phyloP scores from a whole-genome alignment of 2,797 vertebrate genomes.

The Coracias cyanogaster region DNA sequence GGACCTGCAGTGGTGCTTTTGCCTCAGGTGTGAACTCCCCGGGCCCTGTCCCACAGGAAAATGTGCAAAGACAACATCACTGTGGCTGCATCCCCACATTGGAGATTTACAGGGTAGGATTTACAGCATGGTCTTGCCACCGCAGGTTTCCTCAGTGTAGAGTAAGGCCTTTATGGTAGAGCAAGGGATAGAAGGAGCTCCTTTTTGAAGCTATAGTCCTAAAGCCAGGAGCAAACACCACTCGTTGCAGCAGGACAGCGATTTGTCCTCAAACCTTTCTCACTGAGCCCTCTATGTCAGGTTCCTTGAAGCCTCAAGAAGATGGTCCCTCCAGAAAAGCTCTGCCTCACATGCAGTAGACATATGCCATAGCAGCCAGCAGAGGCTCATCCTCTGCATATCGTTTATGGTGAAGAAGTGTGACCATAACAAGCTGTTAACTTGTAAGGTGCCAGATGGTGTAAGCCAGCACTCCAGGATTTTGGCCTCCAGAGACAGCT shows the following conservation, averaged over 20 bases:
- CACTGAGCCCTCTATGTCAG: background rate
- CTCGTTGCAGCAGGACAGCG: background rate
- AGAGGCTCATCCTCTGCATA: background rate
- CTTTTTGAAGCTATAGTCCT: background rate
- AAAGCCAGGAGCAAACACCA: background rate
- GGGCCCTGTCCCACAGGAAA: background rate
- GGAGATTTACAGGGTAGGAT: background rate
- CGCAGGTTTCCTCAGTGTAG: background rate
- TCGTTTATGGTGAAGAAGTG: background rate
- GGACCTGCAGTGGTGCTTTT: background rate
- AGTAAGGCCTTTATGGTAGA: background rate
- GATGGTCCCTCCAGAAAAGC: background rate
- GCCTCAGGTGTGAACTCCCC: background rate
- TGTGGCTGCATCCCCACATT: background rate
- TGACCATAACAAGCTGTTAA: background rate
- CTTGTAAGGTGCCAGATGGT: background rate
- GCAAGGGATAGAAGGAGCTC: background rate
- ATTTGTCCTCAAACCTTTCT: background rate
- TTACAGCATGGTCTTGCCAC: accelerated
- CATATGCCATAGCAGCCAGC: background rate
- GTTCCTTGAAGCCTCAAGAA: background rate
- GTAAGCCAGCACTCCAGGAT: background rate
- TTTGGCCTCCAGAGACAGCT: background rate
- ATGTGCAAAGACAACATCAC: background rate
- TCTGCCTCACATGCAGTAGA: accelerated